Conservation (phyloP, 2,797 vertebrate genomes). For the Poliocrania exsul region DNA sequence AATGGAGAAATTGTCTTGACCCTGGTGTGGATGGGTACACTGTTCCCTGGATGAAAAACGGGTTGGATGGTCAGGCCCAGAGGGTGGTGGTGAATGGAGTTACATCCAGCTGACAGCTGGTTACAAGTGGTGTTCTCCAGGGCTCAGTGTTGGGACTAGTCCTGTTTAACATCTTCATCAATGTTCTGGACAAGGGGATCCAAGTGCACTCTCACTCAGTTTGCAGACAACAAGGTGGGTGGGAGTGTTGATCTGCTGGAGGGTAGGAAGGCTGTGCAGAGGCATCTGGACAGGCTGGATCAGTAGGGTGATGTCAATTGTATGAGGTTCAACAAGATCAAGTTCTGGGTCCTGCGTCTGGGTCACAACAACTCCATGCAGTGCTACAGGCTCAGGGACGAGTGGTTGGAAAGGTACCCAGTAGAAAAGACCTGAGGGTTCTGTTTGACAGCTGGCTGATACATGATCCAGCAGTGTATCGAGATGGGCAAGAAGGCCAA, state of each 20-base stretch:
- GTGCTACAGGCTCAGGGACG: neutral
- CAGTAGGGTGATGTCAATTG: neutral
- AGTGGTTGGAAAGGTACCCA: neutral
- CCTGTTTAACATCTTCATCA: neutral
- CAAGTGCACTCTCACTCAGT: neutral
- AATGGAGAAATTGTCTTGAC: neutral
- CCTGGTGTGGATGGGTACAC: neutral
- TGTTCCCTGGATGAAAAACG: neutral
- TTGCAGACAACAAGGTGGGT: neutral
- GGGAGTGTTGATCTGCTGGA: neutral
- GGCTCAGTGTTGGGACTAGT: neutral
- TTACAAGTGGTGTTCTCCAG: neutral
- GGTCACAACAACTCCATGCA: neutral
- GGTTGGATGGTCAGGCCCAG: neutral
- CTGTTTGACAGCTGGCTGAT: neutral
- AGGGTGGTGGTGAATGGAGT: neutral
- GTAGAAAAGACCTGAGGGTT: neutral
- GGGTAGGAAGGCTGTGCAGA: neutral
- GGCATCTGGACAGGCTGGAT: neutral
- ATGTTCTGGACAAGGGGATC: neutral
- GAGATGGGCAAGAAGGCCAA: neutral
- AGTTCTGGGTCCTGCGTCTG: neutral
- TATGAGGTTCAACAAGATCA: neutral
- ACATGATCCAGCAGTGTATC: neutral
- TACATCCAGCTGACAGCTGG: neutral